Base-by-base conservation (phyloP, 2,113 vertebrate species). In the Crotalus helleri region DNA sequence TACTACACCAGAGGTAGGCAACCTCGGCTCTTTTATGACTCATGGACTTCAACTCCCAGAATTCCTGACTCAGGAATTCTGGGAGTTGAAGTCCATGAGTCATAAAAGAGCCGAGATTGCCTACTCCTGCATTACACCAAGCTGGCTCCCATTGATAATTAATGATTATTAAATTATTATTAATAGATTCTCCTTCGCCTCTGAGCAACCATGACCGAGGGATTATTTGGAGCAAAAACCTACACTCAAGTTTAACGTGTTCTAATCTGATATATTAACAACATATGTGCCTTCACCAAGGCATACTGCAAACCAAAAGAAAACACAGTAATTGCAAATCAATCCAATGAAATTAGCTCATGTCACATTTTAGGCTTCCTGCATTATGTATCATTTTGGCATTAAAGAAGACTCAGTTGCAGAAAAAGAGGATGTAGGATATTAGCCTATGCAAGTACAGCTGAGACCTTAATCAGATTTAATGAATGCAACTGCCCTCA, bases 391-490 rank as follows among this genome's bases (percentile, higher is more conserved):
- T 19, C 19, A 33, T 7, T 61, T 44, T 51, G 46, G 46, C 55
- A 64, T 87, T 51, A n/a, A 29, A 64, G 61, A 54, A 2, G 23
- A 39, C 29, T 53, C 33, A 19, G 51, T 6, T 33, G 58, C 21
- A 5, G n/a, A 3, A 13, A 59, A 51, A 86, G 26, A 58, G 26
- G 54, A 64, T 39, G 86, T 17, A 26, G 9, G 13, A 54, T 92
- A 74, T 33, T 88, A 92, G 58, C n/a, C n/a, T 13, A 24, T 49
- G 88, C 26, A 9, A 51, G 39, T 3, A 24, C 87, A 92, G 54
- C 26, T 58, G 92, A 92, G 12, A 15, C 54, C 51, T 74, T 88
- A 88, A 92, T 92, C 86, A 88, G 86, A 88, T 88, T 54, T 69
- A 88, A 88, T 92, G 88, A 55, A 61, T 53, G 33, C 29, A 92